A percentile compares a stretch with the other conserved stretches of the same genome.
phyloP scores from a whole-genome alignment of 2,113 vertebrate species.

The Aspidoscelis tigris region DNA sequence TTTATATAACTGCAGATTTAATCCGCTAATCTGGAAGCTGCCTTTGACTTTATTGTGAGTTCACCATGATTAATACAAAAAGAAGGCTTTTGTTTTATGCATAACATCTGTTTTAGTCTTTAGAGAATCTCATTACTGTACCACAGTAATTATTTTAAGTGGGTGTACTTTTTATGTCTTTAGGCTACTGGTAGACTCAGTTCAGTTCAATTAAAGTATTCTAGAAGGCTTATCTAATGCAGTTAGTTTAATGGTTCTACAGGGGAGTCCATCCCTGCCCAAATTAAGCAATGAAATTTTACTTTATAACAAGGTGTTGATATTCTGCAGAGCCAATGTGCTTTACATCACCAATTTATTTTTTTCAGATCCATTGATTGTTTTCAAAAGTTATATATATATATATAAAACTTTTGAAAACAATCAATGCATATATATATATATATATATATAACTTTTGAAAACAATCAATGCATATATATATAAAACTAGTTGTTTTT shows the following conservation, averaged over 20 bases:
- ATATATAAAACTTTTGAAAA: too few species aligned
- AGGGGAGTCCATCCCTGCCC: too few species aligned
- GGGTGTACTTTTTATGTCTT: constrained; percentile 27
- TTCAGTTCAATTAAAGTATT: constrained; percentile 21
- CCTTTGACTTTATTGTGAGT: neutral
- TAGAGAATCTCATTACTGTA: neutral
- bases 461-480: too few species aligned
- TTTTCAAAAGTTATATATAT: neutral
- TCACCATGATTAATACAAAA: constrained; percentile 11
- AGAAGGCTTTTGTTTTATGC: constrained; percentile 12
- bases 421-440: too few species aligned
- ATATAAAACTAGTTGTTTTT: neutral
- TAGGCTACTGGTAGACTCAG: neutral
- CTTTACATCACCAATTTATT: neutral
- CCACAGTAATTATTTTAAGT: constrained; percentile 25
- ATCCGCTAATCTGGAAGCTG: too few species aligned
- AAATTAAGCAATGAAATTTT: neutral
- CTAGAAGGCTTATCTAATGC: neutral
- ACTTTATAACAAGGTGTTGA: neutral
- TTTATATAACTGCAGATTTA: too few species aligned
- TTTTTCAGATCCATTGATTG: neutral
- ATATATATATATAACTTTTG: too few species aligned
- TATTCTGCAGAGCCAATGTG: neutral
- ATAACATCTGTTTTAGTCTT: neutral
- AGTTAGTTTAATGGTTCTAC: constrained; percentile 5